phyloP scores from a whole-genome alignment of 2,113 vertebrate species.

The Podarcis muralis region DNA sequence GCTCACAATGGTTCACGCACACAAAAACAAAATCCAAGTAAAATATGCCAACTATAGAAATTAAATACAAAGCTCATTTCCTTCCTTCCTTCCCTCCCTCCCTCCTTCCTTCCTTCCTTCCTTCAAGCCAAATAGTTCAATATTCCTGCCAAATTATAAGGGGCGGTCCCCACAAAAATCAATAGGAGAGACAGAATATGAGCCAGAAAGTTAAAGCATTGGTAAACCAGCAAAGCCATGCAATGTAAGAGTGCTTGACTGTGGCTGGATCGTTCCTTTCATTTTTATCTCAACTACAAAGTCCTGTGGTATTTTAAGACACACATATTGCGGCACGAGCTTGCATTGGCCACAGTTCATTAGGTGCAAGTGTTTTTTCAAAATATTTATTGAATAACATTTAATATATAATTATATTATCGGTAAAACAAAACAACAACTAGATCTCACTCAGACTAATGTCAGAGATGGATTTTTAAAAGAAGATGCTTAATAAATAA shows the following conservation, averaged over 20 bases:
- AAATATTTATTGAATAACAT: conserved; percentile 7
- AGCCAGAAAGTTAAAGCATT: background rate
- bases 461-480: background rate
- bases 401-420: conserved; percentile 5
- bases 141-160: too few relatives aligned
- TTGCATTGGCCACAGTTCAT: background rate
- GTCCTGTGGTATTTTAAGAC: background rate
- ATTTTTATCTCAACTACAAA: background rate
- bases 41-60: too few relatives aligned
- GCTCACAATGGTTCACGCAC: too few relatives aligned
- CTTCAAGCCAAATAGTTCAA: too few relatives aligned
- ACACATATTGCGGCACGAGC: background rate
- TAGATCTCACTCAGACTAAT: background rate
- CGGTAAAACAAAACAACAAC: background rate
- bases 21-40: too few relatives aligned
- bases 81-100: too few relatives aligned
- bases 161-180: too few relatives aligned
- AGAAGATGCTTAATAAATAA: background rate
- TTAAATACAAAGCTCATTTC: too few relatives aligned
- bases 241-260: background rate
- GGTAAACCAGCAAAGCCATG: background rate
- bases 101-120: too few relatives aligned
- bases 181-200: background rate
- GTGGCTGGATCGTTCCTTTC: background rate
- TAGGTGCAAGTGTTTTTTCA: conserved; percentile 6